Percentiles rank a stretch among this genome's conserved stretches.
phyloP scores from a whole-genome alignment of 2,888 invertebrate genomes.

The Esperia sulphurella region DNA sequence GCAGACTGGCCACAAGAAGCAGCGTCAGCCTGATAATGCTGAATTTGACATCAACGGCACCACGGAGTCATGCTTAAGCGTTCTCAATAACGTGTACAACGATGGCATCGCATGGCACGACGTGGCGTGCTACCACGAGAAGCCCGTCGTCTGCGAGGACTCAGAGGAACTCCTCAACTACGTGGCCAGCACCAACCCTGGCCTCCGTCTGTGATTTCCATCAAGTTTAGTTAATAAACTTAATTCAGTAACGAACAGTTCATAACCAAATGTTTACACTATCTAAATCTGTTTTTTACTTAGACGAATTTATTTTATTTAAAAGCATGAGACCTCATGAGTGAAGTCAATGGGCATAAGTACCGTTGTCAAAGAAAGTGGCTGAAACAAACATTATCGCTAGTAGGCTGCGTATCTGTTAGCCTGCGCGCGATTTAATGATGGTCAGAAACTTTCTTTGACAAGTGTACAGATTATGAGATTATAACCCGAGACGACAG shows the following conservation, averaged over 20 bases:
- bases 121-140: constrained; percentile 95
- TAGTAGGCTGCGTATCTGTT: no score
- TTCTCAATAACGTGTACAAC: constrained; percentile 95
- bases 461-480: neutral
- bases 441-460: no score
- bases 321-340: neutral
- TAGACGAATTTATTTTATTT: neutral
- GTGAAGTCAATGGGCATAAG: neutral
- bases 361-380: no score
- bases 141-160: constrained; percentile 94
- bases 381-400: no score
- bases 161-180: constrained; percentile 92
- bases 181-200: constrained; percentile 90
- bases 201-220: constrained; percentile 86
- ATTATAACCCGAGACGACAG: neutral
- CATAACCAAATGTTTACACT: neutral
- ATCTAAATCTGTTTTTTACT: neutral
- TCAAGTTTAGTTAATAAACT: neutral
- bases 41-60: constrained; percentile 94
- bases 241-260: neutral
- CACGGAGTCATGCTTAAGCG: constrained; percentile 90
- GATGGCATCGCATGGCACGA: constrained; percentile 97
- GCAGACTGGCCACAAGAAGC: constrained; percentile 93
- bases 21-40: constrained; percentile 92
- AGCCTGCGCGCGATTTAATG: no score